Base-by-base conservation (phyloP, 2,888 invertebrate genomes). In the Heliconius hortense region DNA sequence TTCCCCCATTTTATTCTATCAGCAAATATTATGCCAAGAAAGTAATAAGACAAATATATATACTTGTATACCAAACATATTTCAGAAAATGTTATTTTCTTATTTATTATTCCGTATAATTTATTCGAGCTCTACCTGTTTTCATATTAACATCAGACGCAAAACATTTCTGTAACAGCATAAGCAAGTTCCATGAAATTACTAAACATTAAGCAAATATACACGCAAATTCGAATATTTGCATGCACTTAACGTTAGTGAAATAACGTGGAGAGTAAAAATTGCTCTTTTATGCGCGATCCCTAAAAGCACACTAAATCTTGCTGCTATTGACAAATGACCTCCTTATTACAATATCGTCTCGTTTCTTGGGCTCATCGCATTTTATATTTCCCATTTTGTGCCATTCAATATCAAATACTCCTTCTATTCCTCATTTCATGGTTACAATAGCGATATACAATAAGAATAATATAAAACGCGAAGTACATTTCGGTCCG, bases 281-380 rank as follows among this genome's bases (percentile, higher is more conserved):
- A 72, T 76, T 31, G 74, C 60, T 64, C 63, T 60, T 76, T 73
- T 76, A 70, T 77, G 78, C 66, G 59, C 73, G 74, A 79, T 85
- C 86, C 87, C 87, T 88, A 88, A 88, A 84, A 80, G 85, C 82
- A 84, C 84, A 86, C 87, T 88, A 88, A 89, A 90, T 88, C 86
- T 86, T 82, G 79, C 79, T 84, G 80, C 82, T 88, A 90, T 89
- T 90, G 91, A 91, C 88, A 90, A 91, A 91, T 89, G 87, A 86
- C 84, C 78, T 78, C 77, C 86, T 89, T 86, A 86, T 91, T 89
- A 88, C 87, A 90, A 88, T 87, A 82, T 84, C 84, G 83, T 87
- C 87, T 88, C 88, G 84, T 85, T 87, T 88, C 85, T 85, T 81
- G 85, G 80, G 84, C 80, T 83, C 84, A 81, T 85, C 84, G 77